Conservation (phyloP, 2,888 invertebrate genomes). For the Halocaridina rubra region DNA sequence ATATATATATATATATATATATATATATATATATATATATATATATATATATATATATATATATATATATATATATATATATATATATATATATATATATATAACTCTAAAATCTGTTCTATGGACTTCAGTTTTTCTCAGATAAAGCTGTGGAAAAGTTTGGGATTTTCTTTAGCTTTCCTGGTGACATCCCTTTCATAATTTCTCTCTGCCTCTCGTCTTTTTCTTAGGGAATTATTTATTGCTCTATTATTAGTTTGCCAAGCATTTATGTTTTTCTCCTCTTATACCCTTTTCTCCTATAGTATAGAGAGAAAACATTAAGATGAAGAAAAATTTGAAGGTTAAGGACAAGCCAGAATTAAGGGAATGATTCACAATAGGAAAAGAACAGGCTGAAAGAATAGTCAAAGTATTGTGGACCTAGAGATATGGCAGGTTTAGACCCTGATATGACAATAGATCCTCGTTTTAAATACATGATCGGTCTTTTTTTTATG, state of each 20-base stretch:
- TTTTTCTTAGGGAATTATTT: background rate
- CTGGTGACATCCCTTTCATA: too few relatives aligned
- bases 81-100: background rate
- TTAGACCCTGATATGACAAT: background rate
- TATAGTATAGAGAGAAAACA: background rate
- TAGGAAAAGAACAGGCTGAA: background rate
- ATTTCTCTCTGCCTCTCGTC: background rate
- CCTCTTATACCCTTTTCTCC: background rate
- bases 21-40: background rate
- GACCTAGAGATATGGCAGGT: too few relatives aligned
- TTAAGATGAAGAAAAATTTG: too few relatives aligned
- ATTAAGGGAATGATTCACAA: too few relatives aligned
- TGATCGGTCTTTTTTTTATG: too few relatives aligned
- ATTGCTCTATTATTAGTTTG: background rate
- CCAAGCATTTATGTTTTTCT: background rate
- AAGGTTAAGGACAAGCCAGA: too few relatives aligned
- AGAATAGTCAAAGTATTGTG: background rate
- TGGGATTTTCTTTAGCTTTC: too few relatives aligned
- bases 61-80: background rate
- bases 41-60: background rate
- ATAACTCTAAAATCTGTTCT: background rate
- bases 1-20: conserved; percentile 14
- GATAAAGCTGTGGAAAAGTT: too few relatives aligned
- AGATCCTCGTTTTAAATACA: too few relatives aligned
- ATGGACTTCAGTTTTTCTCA: background rate